Percentiles rank a stretch among this genome's conserved stretches.
phyloP scores from a whole-genome alignment of 2,888 invertebrate genomes.

The Atethmia centrago region DNA sequence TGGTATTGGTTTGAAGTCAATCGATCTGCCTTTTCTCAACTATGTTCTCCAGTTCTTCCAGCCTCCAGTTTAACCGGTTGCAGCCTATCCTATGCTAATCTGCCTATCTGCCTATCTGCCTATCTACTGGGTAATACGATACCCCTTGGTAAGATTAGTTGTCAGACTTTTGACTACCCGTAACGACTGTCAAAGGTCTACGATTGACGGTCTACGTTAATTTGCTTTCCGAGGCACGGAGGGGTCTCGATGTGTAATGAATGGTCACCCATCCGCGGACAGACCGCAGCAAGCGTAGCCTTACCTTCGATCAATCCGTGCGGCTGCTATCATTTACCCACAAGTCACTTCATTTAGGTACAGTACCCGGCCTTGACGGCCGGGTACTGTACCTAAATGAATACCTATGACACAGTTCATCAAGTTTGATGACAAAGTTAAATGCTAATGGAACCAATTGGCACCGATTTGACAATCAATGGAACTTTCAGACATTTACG shows the following conservation, averaged over 20 bases:
- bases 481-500: not conserved
- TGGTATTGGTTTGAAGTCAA: not conserved
- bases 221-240: not conserved
- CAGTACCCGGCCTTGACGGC: no score
- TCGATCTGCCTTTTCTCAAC: not conserved
- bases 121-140: not conserved
- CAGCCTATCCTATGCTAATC: no score
- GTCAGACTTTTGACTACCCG: not conserved
- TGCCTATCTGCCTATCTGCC: not conserved
- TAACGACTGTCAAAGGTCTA: not conserved
- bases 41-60: no score
- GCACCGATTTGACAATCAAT: not conserved
- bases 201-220: not conserved
- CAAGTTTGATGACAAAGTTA: not conserved
- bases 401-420: no score
- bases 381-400: no score
- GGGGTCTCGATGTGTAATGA: not conserved
- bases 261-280: not conserved
- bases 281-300: not conserved
- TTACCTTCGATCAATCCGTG: not conserved
- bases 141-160: not conserved
- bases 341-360: not conserved
- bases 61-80: not conserved
- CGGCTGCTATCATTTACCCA: not conserved
- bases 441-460: not conserved